Evolutionary conservation across 2,888 invertebrate species (phyloP).

Genomic region (Heliconius aoede): DNA sequence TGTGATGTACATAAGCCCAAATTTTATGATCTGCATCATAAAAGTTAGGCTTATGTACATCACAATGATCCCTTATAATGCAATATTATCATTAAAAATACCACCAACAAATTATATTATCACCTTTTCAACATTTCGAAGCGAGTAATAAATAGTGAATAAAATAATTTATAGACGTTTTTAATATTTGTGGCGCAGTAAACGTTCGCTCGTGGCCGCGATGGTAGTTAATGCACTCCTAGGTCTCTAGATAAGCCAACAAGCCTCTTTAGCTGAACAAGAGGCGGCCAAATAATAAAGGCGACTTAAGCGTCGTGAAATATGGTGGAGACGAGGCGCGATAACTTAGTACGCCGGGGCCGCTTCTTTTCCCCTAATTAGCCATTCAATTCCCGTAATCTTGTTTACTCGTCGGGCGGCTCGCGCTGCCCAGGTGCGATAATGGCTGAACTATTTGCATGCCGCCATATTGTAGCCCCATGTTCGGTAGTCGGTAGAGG

Average conservation of each 20-base stretch:
- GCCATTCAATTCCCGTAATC: constrained; percentile 84
- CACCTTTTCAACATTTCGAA: constrained; percentile 23
- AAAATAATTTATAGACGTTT: constrained; percentile 28
- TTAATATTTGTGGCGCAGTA: constrained; percentile 42
- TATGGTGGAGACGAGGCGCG: constrained; percentile 77
- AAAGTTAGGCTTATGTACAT: constrained; percentile 52
- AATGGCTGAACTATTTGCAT: constrained; percentile 83
- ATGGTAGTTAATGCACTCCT: constrained; percentile 70
- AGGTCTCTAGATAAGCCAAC: constrained; percentile 79
- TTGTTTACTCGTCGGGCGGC: constrained; percentile 80
- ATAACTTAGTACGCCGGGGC: constrained; percentile 74
- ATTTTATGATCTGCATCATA: too few species aligned
- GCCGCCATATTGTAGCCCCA: constrained; percentile 83
- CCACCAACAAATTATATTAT: constrained; percentile 40
- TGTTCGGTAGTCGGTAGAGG: constrained; percentile 60
- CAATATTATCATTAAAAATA: constrained; percentile 49
- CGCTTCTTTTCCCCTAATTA: constrained; percentile 83
- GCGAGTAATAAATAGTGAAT: constrained; percentile 2
- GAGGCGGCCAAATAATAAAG: constrained; percentile 79
- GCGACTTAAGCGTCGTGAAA: constrained; percentile 79
- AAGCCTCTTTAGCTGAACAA: constrained; percentile 79
- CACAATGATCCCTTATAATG: constrained; percentile 55
- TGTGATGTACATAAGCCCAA: too few species aligned
- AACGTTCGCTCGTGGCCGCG: constrained; percentile 39
- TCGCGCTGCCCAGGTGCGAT: constrained; percentile 82